Evolutionary conservation across 1,140 invertebrate species (phyloP), one percentile per base, ranked within the genome.

Genomic region (Drosophila serrata): DNA sequence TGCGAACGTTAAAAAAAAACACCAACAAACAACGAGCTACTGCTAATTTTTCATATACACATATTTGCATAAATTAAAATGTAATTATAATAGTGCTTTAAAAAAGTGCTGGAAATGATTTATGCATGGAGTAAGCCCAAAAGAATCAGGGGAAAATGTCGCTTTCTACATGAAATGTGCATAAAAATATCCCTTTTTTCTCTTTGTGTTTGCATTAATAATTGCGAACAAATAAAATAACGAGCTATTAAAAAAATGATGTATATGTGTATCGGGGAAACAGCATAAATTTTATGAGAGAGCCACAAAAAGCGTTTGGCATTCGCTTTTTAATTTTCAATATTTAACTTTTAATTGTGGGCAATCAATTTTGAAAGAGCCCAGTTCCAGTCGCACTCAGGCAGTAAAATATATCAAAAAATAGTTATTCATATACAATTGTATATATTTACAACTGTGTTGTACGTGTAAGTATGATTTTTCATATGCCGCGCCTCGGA

Each of bases 61-160:
- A 77, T 88, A 88, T 88, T 88, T 88, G 85, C 84, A 88, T 88
- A 88, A 88, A 88, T 88, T 88, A 88, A 88, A 88, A 88, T 88
- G 84, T 84, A 88, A 88, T 88, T 88, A 88, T 88, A 88, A 90
- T 81, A 84, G 75, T 80, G 76, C 67, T 59, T 53, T 68, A 69
- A 87, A 80, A 67, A 72, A 59, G 27, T 17, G 35, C 51, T 58
- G 85, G 61, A 78, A 68, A 88, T 88, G 84, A 88, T 88, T 88
- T 90, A 88, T 88, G 84, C 81, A 88, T 84, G 80, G 55, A 81
- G 45, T 82, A 78, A 90, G 61, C 77, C 68, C 64, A 70, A 75
- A 81, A 72, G 81, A 84, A 73, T 80, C 65, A 9, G 49, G 40
- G 45, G 31, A 90, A 90, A 84, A 79, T 62, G 40, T 79, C 64